phyloP scores from a whole-genome alignment of 2,113 vertebrate species.

The Megatriorchis doriae region DNA sequence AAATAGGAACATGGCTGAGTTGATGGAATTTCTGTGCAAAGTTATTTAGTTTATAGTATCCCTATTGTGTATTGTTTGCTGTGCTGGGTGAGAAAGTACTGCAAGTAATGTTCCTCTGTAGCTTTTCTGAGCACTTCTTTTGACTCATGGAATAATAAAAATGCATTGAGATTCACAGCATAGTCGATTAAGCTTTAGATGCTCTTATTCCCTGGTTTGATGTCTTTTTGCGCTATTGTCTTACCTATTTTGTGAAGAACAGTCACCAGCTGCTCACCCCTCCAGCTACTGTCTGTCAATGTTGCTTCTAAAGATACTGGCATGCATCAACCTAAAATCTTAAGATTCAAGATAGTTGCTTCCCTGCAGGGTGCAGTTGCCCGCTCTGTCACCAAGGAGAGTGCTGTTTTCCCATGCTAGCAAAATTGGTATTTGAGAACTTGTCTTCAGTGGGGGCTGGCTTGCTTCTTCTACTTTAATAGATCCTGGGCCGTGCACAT shows the following conservation, averaged over 20 bases:
- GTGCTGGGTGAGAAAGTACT: conserved; percentile 46
- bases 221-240: conserved; percentile 44
- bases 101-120: conserved; percentile 17
- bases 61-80: conserved; percentile 59
- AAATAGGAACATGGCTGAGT: conserved; percentile 41
- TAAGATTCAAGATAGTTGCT: conserved; percentile 20
- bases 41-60: conserved; percentile 40
- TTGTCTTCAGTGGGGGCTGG: background rate
- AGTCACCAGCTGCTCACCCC: conserved; percentile 59
- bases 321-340: conserved; percentile 48
- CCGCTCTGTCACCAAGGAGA: conserved; percentile 49
- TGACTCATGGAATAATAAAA: conserved; percentile 47
- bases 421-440: background rate
- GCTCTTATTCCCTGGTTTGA: conserved; percentile 45
- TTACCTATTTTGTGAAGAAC: conserved; percentile 57
- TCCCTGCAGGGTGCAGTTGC: conserved; percentile 53
- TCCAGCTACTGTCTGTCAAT: conserved; percentile 57
- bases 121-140: conserved; percentile 43
- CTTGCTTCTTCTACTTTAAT: background rate
- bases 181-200: conserved; percentile 55
- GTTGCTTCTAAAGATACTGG: conserved; percentile 43
- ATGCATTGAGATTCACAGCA: conserved; percentile 29
- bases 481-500: background rate
- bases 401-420: conserved; percentile 1
- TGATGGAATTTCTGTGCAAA: conserved; percentile 43